phyloP scores from a whole-genome alignment of 2,113 vertebrate genomes.

The Dendropsophus ebraccatus region DNA sequence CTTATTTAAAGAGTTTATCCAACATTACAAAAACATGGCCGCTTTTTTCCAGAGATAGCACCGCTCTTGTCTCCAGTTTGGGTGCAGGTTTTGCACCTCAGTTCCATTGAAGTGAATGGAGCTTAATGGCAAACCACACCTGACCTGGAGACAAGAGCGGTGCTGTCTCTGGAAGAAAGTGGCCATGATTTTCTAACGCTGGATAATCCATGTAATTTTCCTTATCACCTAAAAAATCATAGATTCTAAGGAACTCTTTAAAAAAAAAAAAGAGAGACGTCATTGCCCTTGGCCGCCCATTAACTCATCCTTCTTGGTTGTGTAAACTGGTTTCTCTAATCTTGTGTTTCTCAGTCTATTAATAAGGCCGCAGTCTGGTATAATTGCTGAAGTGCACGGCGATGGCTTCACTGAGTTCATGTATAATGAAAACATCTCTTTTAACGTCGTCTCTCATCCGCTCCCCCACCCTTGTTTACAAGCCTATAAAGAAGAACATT shows the following conservation, averaged over 20 bases:
- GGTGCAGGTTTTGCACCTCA: too few relatives aligned
- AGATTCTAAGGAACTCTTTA: background rate
- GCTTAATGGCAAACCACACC: too few relatives aligned
- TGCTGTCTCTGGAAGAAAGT: too few relatives aligned
- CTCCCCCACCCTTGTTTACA: conserved; percentile 48
- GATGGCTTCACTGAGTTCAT: background rate
- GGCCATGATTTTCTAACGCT: too few relatives aligned
- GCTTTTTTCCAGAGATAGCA: too few relatives aligned
- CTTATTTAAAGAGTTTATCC: too few relatives aligned
- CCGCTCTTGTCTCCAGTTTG: too few relatives aligned
- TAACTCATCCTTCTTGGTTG: conserved; percentile 9
- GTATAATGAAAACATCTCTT: conserved; percentile 42
- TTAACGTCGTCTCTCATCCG: conserved; percentile 24
- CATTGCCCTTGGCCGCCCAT: background rate
- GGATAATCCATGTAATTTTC: background rate
- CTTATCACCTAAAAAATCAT: conserved; percentile 1
- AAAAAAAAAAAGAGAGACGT: background rate
- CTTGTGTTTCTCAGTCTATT: conserved; percentile 23
- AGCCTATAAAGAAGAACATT: conserved; percentile 35
- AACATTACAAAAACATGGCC: too few relatives aligned
- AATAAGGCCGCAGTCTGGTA: conserved; percentile 1
- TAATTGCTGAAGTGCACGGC: conserved; percentile 31
- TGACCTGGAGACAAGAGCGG: too few relatives aligned
- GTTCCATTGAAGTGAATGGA: too few relatives aligned
- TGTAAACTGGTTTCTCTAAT: background rate